Evolutionary conservation across 2,888 invertebrate species (phyloP).

Genomic region (Gerris lacustris): DNA sequence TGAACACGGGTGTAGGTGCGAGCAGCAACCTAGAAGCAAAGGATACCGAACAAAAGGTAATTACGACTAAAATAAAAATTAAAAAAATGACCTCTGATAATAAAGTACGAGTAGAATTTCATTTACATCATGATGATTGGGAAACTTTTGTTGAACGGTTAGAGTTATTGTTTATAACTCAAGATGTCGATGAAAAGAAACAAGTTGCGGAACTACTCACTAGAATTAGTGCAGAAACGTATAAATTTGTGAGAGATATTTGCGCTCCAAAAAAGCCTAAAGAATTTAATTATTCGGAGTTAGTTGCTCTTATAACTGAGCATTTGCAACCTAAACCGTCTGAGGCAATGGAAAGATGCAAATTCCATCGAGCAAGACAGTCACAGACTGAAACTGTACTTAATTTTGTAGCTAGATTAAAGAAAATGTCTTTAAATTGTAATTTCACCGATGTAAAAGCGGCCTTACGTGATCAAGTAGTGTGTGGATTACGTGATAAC

Average conservation of each 20-base stretch:
- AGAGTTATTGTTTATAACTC: not conserved
- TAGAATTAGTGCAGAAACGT: not conserved
- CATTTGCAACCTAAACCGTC: not conserved
- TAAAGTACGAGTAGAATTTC: slow-evolving; percentile 1
- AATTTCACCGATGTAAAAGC: not conserved
- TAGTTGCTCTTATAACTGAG: not conserved
- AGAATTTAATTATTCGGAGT: not conserved
- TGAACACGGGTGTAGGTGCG: no score
- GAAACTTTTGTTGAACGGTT: not conserved
- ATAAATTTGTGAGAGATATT: not conserved
- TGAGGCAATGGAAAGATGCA: not conserved
- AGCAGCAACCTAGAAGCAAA: no score
- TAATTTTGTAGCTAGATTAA: not conserved
- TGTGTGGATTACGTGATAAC: not conserved
- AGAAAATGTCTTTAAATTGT: not conserved
- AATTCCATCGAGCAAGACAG: not conserved
- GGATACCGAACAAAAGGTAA: no score
- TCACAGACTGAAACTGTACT: not conserved
- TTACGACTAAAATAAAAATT: no score
- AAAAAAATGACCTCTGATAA: not conserved
- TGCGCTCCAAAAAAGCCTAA: not conserved
- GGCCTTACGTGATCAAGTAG: not conserved
- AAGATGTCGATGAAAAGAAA: not conserved
- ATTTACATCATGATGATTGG: not conserved
- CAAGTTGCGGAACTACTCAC: not conserved